Base-by-base conservation (phyloP, 2,797 vertebrate genomes). In the Bradypus variegatus region DNA sequence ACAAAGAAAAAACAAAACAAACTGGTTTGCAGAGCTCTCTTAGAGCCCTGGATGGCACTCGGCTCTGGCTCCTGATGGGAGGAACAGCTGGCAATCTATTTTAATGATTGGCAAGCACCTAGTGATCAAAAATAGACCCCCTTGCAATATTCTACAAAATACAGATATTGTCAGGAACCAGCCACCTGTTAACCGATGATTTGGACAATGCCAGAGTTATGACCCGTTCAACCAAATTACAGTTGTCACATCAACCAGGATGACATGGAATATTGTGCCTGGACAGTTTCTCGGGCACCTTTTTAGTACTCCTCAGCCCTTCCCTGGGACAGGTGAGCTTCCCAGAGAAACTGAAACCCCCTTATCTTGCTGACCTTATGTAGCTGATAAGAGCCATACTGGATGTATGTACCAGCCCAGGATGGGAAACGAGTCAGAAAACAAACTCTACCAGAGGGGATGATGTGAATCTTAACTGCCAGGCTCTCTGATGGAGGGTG, bases 361-460 rank as follows among this genome's bases (percentile, higher is more conserved):
- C 94, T 95, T 93, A 92, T 95, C 86, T 94, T n/a, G 13, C 65
- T 93, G 89, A 94, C 91, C 84, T 94, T 87, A 62, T 48, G 69
- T 76, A 19, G 91, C 64, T 91, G 91, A 89, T 92, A 94, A 96
- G 81, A 76, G 38, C 21, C 31, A 48, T 70, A 27, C 50, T 38
- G 72, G 55, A 89, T 91, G 89, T 79, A 84, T 64, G 50, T 38
- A 31, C 31, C 33, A n/a, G 38, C 53, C 64, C 36, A 64, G 86
- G 72, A 11, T 86, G 87, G 75, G 65, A 82, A 93, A 62, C 92
- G 70, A 86, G 84, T 87, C 92, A 89, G 38, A 48, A 45, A 27
- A 55, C n/a, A 67, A 19, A 36, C 55, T 21, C 65, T 1, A 3
- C 53, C 27, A 21, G 72, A 38, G 21, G 53, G 6, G 60, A 38